These are phyloP conservation scores for Dissostichus mawsoni DNA, from an alignment of 2,113 vertebrate genomes.

Conservation along the genomic window DNA sequence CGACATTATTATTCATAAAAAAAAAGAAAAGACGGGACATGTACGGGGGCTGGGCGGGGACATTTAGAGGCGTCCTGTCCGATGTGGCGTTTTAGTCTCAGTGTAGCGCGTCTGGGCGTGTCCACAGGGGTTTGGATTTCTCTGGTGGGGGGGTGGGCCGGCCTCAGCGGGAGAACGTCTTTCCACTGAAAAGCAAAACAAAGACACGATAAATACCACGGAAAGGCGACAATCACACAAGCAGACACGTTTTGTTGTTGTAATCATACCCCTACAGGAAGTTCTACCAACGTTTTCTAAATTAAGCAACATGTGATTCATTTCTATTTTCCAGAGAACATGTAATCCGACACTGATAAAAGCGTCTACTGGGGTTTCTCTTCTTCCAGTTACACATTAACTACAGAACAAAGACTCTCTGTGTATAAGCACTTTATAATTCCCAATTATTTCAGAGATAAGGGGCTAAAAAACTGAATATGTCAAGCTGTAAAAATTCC, in stretches of 20 bases:
- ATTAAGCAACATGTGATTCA: background rate
- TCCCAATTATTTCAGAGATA: background rate
- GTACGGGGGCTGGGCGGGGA: constrained; percentile 41
- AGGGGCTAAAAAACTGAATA: too few relatives aligned
- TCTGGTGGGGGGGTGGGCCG: background rate
- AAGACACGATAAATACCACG: too few relatives aligned
- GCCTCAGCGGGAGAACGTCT: constrained; percentile 94
- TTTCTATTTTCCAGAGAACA: too few relatives aligned
- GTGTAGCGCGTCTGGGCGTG: constrained; percentile 48
- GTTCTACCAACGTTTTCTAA: too few relatives aligned
- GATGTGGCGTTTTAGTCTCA: constrained; percentile 56
- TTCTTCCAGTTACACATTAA: constrained; percentile 36
- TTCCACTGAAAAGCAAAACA: constrained; percentile 86
- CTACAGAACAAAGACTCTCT: constrained; percentile 33
- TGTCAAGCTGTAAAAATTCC: background rate
- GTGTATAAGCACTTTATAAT: background rate
- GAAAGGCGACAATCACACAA: too few relatives aligned
- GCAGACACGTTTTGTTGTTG: too few relatives aligned
- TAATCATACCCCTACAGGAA: too few relatives aligned
- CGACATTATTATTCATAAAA: constrained; percentile 57
- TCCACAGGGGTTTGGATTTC: constrained; percentile 35
- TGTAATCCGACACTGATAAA: background rate
- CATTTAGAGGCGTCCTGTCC: constrained; percentile 60
- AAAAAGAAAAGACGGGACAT: constrained; percentile 41
- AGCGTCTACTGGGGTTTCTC: too few relatives aligned